These are phyloP conservation scores for Galbula dea DNA, from an alignment of 2,113 vertebrate species.

Conservation along the genomic window DNA sequence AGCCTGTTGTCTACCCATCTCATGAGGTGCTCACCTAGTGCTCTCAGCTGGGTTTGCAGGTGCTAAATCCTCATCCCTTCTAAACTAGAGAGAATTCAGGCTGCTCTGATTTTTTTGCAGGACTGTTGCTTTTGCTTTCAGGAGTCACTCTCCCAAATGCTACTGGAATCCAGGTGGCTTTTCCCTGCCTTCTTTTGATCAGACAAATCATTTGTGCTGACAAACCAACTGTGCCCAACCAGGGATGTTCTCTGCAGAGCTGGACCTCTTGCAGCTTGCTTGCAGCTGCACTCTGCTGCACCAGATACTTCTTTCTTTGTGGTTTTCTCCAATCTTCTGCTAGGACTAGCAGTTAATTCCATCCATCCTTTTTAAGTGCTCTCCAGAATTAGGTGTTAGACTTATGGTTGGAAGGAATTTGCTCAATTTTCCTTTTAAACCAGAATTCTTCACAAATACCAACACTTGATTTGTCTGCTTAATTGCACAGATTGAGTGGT, in stretches of 20 bases:
- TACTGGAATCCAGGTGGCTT: not conserved
- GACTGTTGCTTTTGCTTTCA: not conserved
- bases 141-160: not conserved
- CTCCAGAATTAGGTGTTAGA: constrained; percentile 30
- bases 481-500: constrained; percentile 65
- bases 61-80: not conserved
- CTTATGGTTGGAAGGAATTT: constrained; percentile 24
- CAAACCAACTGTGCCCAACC: not conserved
- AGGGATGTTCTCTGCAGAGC: constrained; percentile 1
- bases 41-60: not conserved
- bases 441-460: constrained; percentile 19
- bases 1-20: too few species aligned
- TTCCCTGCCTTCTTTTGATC: constrained; percentile 22
- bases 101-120: not conserved
- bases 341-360: constrained; percentile 20
- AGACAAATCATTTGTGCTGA: constrained; percentile 26
- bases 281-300: not conserved
- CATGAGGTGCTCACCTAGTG: too few species aligned
- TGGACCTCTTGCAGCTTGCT: not conserved
- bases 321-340: not conserved
- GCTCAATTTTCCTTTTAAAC: constrained; percentile 10
- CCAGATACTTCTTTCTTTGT: not conserved
- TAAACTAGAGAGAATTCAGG: not conserved
- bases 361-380: not conserved
- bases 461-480: constrained; percentile 31